These are phyloP conservation scores for Aporophyla nigra DNA, from an alignment of 2,888 invertebrate genomes.

Conservation along the genomic window DNA sequence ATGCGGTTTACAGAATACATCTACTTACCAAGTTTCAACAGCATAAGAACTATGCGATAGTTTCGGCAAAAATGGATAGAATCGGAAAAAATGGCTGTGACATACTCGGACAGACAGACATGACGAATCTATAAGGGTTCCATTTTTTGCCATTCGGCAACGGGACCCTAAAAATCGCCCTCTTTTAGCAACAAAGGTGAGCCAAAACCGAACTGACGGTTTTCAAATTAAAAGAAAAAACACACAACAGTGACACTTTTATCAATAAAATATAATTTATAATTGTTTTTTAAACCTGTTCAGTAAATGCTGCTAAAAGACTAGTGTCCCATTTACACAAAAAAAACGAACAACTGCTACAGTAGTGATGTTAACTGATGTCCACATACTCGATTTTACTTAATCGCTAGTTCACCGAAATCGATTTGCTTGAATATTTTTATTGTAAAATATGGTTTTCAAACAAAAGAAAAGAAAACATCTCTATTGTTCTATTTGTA, in stretches of 20 bases:
- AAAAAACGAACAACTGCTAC: background rate
- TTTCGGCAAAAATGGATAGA: no score
- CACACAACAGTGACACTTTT: background rate
- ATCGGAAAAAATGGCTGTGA: no score
- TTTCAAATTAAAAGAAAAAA: no score
- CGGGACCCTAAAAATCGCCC: background rate
- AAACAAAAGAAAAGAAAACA: background rate
- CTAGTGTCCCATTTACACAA: background rate
- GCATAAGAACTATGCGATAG: no score
- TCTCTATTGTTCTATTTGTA: background rate
- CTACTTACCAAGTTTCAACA: no score
- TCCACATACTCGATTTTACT: background rate
- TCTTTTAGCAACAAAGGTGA: background rate
- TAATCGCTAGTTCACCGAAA: background rate
- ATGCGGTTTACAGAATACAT: no score
- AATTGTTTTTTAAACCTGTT: background rate
- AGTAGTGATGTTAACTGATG: constrained; percentile 22
- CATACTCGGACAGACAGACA: no score
- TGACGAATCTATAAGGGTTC: no score
- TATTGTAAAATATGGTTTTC: background rate
- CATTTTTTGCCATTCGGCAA: no score
- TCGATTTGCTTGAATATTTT: background rate
- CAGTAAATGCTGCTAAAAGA: background rate
- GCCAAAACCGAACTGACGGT: background rate
- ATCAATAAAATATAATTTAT: no score